Evolutionary conservation across 2,797 vertebrate genomes (phyloP).

Genomic region (Halcyon badia): DNA sequence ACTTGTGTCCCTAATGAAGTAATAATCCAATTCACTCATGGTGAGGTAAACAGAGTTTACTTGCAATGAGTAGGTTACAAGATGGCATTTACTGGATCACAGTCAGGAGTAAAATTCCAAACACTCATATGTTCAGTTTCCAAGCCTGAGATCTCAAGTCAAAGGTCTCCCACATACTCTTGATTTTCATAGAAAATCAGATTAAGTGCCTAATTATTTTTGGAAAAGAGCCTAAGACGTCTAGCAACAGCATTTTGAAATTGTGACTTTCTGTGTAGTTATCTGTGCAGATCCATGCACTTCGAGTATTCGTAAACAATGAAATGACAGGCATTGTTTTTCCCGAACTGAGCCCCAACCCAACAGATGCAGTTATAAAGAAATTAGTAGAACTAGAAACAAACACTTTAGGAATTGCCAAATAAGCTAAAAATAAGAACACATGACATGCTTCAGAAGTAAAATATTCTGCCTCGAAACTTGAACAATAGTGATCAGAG

Average conservation of each 20-base stretch:
- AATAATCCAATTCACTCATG: conserved; percentile 6
- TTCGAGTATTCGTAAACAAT: conserved; percentile 16
- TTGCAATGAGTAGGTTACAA: not conserved
- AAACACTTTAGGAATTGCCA: conserved; percentile 40
- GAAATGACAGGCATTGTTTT: conserved; percentile 34
- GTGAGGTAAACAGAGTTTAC: conserved; percentile 40
- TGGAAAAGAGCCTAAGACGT: conserved; percentile 22
- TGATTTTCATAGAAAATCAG: conserved; percentile 13
- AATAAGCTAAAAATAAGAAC: conserved; percentile 65
- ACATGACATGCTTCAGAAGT: not conserved
- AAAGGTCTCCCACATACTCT: not conserved
- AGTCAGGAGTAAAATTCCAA: conserved; percentile 8
- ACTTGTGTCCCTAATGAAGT: not conserved
- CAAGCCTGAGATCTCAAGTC: not conserved
- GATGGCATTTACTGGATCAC: not conserved
- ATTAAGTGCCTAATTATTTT: conserved; percentile 34
- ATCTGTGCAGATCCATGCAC: conserved; percentile 13
- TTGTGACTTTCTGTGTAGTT: not conserved
- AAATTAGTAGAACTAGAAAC: conserved; percentile 53
- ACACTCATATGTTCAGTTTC: not conserved
- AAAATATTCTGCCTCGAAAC: conserved; percentile 35
- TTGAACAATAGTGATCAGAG: conserved; percentile 19
- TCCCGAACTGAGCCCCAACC: conserved; percentile 34
- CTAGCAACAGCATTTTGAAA: conserved; percentile 30
- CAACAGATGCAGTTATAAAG: conserved; percentile 33